phyloP scores from a whole-genome alignment of 2,113 vertebrate genomes.

The Actenoides lindsayi region DNA sequence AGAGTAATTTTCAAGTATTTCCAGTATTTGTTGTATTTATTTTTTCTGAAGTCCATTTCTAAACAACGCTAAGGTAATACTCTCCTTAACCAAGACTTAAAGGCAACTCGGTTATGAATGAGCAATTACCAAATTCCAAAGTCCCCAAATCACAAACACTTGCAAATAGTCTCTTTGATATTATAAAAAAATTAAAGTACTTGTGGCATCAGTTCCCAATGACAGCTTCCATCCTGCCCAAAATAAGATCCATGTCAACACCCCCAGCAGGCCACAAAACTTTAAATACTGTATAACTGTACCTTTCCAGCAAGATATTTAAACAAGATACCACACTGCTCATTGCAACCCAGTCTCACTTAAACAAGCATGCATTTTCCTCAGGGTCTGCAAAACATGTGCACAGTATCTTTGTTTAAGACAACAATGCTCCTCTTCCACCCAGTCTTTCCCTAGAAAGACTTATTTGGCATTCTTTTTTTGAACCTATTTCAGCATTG shows the following conservation, averaged over 20 bases:
- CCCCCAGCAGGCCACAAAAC: not conserved
- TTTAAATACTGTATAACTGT: not conserved
- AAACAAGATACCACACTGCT: not conserved
- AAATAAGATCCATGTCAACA: not conserved
- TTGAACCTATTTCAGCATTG: not conserved
- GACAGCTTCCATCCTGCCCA: not conserved
- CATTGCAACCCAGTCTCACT: not conserved
- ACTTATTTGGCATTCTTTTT: not conserved
- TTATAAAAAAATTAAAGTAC: not conserved
- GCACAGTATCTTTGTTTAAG: not conserved
- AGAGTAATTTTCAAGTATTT: not conserved
- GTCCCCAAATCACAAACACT: not conserved
- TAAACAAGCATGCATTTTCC: not conserved
- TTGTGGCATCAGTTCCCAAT: not conserved
- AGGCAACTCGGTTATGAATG: not conserved
- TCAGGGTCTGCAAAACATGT: not conserved
- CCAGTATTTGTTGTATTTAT: not conserved
- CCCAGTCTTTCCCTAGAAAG: not conserved
- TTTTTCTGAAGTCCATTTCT: not conserved
- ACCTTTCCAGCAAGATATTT: not conserved
- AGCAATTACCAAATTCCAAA: not conserved
- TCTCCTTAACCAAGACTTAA: not conserved
- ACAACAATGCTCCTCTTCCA: not conserved
- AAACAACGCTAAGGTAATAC: not conserved
- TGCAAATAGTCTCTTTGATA: not conserved